A percentile compares a stretch with the other conserved stretches of the same genome.
phyloP scores from a whole-genome alignment of 2,888 invertebrate species.

The Stenolophus ochropezus region DNA sequence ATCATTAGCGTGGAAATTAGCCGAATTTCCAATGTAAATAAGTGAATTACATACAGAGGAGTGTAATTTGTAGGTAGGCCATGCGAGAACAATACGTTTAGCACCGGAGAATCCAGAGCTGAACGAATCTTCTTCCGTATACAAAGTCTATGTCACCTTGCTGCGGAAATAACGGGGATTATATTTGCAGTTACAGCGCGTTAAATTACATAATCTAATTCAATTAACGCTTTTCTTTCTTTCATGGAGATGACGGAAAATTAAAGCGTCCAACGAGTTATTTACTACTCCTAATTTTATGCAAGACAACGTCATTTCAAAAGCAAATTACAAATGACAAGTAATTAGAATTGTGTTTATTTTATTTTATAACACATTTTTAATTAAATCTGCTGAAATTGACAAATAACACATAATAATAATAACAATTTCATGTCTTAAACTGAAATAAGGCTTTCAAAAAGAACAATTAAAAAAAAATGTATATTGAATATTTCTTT shows the following conservation, averaged over 20 bases:
- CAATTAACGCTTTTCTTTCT: background rate
- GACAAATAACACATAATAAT: too few species aligned
- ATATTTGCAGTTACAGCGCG: background rate
- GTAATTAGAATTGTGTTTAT: background rate
- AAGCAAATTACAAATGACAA: background rate
- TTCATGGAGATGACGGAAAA: background rate
- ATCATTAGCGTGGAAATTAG: background rate
- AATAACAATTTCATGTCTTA: too few species aligned
- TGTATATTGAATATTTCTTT: too few species aligned
- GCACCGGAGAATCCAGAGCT: background rate
- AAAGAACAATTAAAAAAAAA: too few species aligned
- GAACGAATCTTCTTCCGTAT: slow-evolving; percentile 5
- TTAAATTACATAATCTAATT: background rate
- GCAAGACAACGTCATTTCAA: background rate
- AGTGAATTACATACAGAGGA: background rate
- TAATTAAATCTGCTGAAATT: too few species aligned
- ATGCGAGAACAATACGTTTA: background rate
- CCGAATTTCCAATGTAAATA: background rate
- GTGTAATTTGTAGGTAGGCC: background rate
- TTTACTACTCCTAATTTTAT: background rate
- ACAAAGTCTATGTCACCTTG: background rate
- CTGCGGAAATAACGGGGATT: background rate
- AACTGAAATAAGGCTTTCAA: too few species aligned
- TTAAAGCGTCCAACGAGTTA: background rate
- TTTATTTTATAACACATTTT: background rate